These are phyloP conservation scores for Dendroctonus valens DNA, from an alignment of 1,140 invertebrate genomes.

Conservation along the genomic window DNA sequence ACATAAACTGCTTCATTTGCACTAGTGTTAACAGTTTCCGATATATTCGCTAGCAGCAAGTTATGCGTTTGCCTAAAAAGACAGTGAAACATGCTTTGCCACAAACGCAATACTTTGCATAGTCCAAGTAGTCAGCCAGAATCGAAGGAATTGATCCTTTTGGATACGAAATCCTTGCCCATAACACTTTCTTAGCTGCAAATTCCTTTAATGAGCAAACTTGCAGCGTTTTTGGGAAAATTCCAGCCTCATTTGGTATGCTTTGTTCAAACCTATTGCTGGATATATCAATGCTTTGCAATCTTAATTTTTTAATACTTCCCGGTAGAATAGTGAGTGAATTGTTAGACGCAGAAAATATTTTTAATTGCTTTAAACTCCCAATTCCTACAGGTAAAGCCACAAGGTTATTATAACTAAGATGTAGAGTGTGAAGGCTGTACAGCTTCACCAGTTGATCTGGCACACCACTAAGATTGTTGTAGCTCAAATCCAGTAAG, in stretches of 20 bases:
- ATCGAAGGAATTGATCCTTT: slow-evolving; percentile 59
- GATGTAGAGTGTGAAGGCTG: slow-evolving; percentile 56
- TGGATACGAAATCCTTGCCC: slow-evolving; percentile 54
- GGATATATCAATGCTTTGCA: slow-evolving; percentile 59
- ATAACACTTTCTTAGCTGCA: slow-evolving; percentile 41
- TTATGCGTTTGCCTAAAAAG: slow-evolving; percentile 49
- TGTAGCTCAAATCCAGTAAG: slow-evolving; percentile 63
- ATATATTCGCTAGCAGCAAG: slow-evolving; percentile 51
- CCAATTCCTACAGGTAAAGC: slow-evolving; percentile 52
- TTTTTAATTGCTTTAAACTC: slow-evolving; percentile 41
- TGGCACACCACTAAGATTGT: slow-evolving; percentile 60
- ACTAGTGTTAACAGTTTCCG: slow-evolving; percentile 50
- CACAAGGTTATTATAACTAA: slow-evolving; percentile 57
- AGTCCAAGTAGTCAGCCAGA: slow-evolving; percentile 60
- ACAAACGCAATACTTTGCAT: slow-evolving; percentile 62
- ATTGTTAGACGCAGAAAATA: slow-evolving; percentile 55
- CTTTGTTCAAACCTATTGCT: slow-evolving; percentile 49
- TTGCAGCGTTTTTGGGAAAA: slow-evolving; percentile 32
- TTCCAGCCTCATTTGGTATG: slow-evolving; percentile 28
- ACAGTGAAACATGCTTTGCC: slow-evolving; percentile 58
- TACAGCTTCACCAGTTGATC: slow-evolving; percentile 61
- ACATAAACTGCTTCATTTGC: slow-evolving; percentile 49
- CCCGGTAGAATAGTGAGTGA: slow-evolving; percentile 58
- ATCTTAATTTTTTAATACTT: slow-evolving; percentile 54
- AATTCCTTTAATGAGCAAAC: slow-evolving; percentile 42